Base-by-base conservation (phyloP, 2,113 vertebrate species). In the Gallinago paraguaiae region DNA sequence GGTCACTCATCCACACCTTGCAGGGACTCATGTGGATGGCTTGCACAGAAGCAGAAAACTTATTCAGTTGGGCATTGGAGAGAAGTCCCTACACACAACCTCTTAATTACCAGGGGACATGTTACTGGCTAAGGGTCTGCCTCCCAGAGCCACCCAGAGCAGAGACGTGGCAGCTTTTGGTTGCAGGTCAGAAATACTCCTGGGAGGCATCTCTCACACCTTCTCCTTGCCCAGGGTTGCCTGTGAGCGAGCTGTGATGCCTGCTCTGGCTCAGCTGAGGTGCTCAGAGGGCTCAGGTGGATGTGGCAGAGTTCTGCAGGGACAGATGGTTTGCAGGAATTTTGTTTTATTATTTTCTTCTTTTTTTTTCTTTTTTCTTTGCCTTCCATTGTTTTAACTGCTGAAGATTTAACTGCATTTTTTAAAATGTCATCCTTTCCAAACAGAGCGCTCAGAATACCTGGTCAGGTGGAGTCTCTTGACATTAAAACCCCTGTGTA, bases 401-500 rank as follows among this genome's bases (percentile, higher is more conserved):
- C 24, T 65, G 48, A 64, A 86, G 59, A 75, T 84, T 35, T 56
- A 85, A 43, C 33, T 89, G 31, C 43, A 17, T n/a, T 77, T 88
- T 94, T 50, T 7, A 92, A 92, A 86, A 41, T 19, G 25, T 63
- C 5, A 2, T 81, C 68, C 22, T 88, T 90, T 86, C 68, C 84
- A 61, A 91, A 64, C 39, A 82, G 24, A 12, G 84, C 39, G 17
- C 27, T 61, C 39, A 13, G 81, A 92, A 77, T 33, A 72, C 27
- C 18, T 85, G 63, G 4, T 70, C 39, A 71, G 25, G 43, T 68
- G 72, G 18, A 17, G 8, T 82, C n/a, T 88, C 31, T 45, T 88
- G 54, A 9, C 8, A 1, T 53, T 74, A n/a, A 43, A 57, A 61
- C 2, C 13, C 28, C 18, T 0, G 0, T 28, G 6, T 68, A 81